Conservation (phyloP, 2,113 vertebrate genomes). For the Tor tambroides region DNA sequence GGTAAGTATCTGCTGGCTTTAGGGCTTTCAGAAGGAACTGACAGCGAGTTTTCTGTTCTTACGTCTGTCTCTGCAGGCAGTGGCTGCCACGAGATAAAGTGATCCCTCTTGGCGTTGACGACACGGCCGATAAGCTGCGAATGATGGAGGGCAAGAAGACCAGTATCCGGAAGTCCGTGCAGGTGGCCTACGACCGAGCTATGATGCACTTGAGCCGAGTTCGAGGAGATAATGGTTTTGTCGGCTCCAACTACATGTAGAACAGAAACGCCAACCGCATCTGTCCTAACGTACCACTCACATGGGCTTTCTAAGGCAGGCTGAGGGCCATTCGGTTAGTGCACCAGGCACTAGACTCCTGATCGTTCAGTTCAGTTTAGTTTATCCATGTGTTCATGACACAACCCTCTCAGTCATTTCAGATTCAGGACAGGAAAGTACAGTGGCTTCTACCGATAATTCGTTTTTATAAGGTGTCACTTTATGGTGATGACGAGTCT, state of each 20-base stretch:
- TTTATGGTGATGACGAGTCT: constrained; percentile 46
- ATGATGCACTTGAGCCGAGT: constrained; percentile 94
- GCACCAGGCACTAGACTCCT: not conserved
- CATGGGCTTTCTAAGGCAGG: not conserved
- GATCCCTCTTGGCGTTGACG: constrained; percentile 86
- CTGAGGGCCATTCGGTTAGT: not conserved
- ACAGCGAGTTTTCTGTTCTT: not conserved
- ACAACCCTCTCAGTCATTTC: not conserved
- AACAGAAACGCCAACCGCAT: constrained; percentile 30
- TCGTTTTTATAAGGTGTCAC: constrained; percentile 51
- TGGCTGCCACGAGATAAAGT: constrained; percentile 96
- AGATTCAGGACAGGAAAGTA: not conserved
- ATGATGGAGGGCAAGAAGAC: constrained; percentile 95
- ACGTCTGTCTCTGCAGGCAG: constrained; percentile 79
- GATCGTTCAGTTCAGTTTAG: constrained; percentile 7
- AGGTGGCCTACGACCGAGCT: constrained; percentile 95
- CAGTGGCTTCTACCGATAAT: not conserved
- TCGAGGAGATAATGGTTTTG: constrained; percentile 85
- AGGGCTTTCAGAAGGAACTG: not conserved
- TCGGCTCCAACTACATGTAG: constrained; percentile 86
- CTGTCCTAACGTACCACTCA: constrained; percentile 14
- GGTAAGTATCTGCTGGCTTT: not conserved
- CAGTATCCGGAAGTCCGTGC: constrained; percentile 96
- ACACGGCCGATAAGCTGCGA: constrained; percentile 95
- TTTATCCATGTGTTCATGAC: not conserved